A percentile compares a stretch with the other conserved stretches of the same genome.
Evolutionary conservation across 2,888 invertebrate species (phyloP).

Genomic region (Abscondita cerata): DNA sequence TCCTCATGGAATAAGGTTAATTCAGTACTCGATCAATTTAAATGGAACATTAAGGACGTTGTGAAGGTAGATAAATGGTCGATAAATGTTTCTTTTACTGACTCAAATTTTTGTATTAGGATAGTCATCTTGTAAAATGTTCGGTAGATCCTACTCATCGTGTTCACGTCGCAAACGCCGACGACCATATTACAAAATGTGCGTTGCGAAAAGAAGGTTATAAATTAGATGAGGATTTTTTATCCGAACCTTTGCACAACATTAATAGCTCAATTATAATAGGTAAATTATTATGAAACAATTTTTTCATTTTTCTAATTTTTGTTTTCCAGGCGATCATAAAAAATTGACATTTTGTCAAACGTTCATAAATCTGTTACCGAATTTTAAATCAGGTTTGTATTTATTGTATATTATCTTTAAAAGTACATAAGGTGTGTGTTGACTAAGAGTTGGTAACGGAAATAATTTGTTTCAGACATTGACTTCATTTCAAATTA

Average conservation of each 20-base stretch:
- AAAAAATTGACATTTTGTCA: slow-evolving; percentile 54
- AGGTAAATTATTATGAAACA: slow-evolving; percentile 46
- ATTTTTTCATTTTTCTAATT: slow-evolving; percentile 24
- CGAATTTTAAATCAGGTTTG: slow-evolving; percentile 53
- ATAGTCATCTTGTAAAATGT: slow-evolving; percentile 55
- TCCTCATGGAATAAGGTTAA: slow-evolving; percentile 54
- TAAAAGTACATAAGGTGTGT: too few species aligned
- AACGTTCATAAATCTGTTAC: slow-evolving; percentile 44
- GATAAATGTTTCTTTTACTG: background rate
- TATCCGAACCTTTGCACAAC: slow-evolving; percentile 56
- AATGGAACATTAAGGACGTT: slow-evolving; percentile 52
- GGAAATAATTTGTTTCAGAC: slow-evolving; percentile 48
- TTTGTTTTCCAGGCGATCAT: slow-evolving; percentile 55
- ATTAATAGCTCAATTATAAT: slow-evolving; percentile 51
- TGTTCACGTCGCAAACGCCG: slow-evolving; percentile 55
- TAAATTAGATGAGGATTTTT: slow-evolving; percentile 54
- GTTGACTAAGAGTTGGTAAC: slow-evolving; percentile 21
- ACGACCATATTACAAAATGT: slow-evolving; percentile 60
- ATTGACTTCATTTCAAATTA: slow-evolving; percentile 19
- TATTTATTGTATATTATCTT: slow-evolving; percentile 30
- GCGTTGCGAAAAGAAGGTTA: slow-evolving; percentile 61
- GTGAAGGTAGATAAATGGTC: slow-evolving; percentile 46
- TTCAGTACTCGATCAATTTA: slow-evolving; percentile 50
- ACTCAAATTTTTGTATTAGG: slow-evolving; percentile 34
- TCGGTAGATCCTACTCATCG: slow-evolving; percentile 59